Base-by-base conservation (phyloP, 2,797 vertebrate species). In the Sebastes steindachneri region DNA sequence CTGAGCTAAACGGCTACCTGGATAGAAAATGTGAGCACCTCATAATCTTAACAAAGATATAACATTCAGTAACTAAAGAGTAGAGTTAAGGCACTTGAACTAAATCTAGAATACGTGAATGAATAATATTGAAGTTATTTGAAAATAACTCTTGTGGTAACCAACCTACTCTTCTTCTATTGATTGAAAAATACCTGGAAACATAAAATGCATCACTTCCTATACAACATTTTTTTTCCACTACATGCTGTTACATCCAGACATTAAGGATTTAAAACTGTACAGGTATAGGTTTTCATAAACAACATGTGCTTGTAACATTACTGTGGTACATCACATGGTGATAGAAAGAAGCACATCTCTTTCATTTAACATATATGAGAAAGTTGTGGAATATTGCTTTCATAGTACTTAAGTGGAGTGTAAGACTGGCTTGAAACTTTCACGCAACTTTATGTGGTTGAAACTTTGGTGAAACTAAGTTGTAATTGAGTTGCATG, bases 21-120 rank as follows among this genome's bases (percentile, higher is more conserved):
- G 48, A 19, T 51, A 51, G 48, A 51, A 0, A 1, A 51, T 9
- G 0, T 51, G 19, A 0, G 48, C 19, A 51, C 19, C 5, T 51
- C 48, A 51, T 51, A 19, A 51, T 51, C 14, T 51, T n/a, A n/a
- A n/a, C 19, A 51, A 48, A 51, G 48, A n/a, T n/a, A 9, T 51
- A 51, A 0, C 0, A 51, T 51, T n/a, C 8, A 51, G 1, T 0
- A 45, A 51, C 48, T 51, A 51, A 51, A 51, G 45, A 48, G 7
- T 9, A 48, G 45, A 48, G 17, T 8, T 48, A 48, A 48, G 17
- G 17, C 45, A 48, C 14, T 17, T 48, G 17, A 48, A 48, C 45
- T 48, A 17, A 9, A 48, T 51, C 17, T 51, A 7, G 4, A 31
- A 0, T 19, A 64, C 17, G 2, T 54, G 9, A 73, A 53, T 17